Base-by-base conservation (phyloP, 2,797 vertebrate genomes). In the Pseudomugil tenellus region DNA sequence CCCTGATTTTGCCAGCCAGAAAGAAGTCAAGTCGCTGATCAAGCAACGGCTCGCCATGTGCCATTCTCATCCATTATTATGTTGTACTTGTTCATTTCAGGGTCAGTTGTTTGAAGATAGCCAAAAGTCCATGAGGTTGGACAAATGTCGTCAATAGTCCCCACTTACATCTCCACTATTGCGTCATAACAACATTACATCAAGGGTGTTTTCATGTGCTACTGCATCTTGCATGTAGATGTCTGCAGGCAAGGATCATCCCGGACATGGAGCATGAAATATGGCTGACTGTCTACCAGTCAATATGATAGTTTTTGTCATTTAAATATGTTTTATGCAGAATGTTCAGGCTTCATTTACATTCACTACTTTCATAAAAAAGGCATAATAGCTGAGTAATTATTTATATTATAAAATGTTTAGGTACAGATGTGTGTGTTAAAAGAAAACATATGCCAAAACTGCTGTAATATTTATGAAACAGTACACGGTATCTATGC, bases 11-110 rank as follows among this genome's bases (percentile, higher is more conserved):
- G 57, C 62, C 51, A 49, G 60, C 34, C 52, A 52, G 48, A 35
- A 54, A 7, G 62, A 70, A 80, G 54, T 56, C 70, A 70, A 48
- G 64, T 72, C 14, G 12, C 46, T 14, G 25, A 70, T 54, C 3
- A 3, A 51, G 62, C 61, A 19, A 61, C 19, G 3, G 26, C 26
- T 13, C 23, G 12, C 11, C 34, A 35, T 8, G 17, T 17, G 32
- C 46, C 41, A 7, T 17, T n/a, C 0, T 19, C 31, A 14, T 37
- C 58, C 49, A 19, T 19, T 63, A 12, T 39, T 12, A 2, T 37
- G 12, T 37, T 13, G 35, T 37, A 13, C 3, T 37, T 37, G 35
- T 37, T 37, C 12, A 13, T 37, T 11, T 37, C 35, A 14, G 35
- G 11, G 11, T 48, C 43, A 6, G 9, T n/a, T 6, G 12, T 17